These are phyloP conservation scores for Papilio helenus DNA, from an alignment of 1,140 invertebrate species.

Conservation along the genomic window DNA sequence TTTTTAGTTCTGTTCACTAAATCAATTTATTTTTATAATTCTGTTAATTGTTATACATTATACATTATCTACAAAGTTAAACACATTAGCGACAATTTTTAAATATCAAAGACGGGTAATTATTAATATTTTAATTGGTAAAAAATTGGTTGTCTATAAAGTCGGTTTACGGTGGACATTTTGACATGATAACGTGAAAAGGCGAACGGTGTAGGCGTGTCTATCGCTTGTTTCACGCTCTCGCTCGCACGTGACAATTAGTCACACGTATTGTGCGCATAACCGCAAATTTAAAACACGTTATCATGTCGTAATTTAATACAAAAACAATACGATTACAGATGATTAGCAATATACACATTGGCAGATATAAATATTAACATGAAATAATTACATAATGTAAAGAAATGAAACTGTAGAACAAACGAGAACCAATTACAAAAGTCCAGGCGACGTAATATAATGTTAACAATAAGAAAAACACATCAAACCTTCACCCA, in stretches of 20 bases:
- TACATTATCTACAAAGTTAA: neutral
- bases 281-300: neutral
- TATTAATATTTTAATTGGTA: too few relatives aligned
- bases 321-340: neutral
- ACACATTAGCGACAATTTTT: too few relatives aligned
- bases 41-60: neutral
- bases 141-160: neutral
- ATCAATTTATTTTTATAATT: neutral
- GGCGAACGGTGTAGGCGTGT: too few relatives aligned
- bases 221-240: too few relatives aligned
- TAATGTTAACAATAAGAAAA: neutral
- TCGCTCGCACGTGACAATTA: too few relatives aligned
- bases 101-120: too few relatives aligned
- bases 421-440: neutral
- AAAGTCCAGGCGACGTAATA: neutral
- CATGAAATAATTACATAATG: slow-evolving; percentile 4
- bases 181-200: too few relatives aligned
- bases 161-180: too few relatives aligned
- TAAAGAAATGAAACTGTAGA: slow-evolving; percentile 13
- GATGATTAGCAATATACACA: slow-evolving; percentile 67
- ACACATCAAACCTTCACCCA: slow-evolving; percentile 5
- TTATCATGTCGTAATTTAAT: neutral
- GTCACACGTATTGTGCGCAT: too few relatives aligned
- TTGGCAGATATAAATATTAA: slow-evolving; percentile 47
- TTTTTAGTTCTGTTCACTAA: neutral